A percentile compares a stretch with the other conserved stretches of the same genome.
These are phyloP conservation scores for Drosophila nr. perissopoda DNA, from an alignment of 2,888 invertebrate species.

Conservation along the genomic window DNA sequence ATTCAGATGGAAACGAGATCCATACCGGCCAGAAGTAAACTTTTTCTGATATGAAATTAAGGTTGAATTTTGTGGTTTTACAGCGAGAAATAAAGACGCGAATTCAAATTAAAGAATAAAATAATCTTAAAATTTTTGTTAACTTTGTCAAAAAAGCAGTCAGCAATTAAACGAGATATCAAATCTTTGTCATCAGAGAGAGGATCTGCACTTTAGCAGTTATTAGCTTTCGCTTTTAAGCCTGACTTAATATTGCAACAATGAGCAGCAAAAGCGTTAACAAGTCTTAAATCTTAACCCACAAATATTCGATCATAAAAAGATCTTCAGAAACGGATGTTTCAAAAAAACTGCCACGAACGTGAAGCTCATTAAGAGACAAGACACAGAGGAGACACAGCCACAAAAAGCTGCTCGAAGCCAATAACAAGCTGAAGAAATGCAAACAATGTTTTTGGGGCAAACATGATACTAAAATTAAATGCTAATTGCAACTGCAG, in stretches of 20 bases:
- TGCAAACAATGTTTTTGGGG: slow-evolving; percentile 52
- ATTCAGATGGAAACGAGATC: slow-evolving; percentile 27
- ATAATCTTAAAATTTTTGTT: too few species aligned
- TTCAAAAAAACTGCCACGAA: slow-evolving; percentile 46
- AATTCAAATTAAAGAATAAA: not conserved
- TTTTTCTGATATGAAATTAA: slow-evolving; percentile 30
- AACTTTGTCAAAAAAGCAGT: not conserved
- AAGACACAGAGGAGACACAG: slow-evolving; percentile 6
- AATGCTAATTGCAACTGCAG: slow-evolving; percentile 53
- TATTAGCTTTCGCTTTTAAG: slow-evolving; percentile 56
- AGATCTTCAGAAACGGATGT: slow-evolving; percentile 25
- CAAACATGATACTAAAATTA: slow-evolving; percentile 71
- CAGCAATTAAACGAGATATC: not conserved
- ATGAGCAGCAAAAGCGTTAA: slow-evolving; percentile 10
- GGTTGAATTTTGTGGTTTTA: slow-evolving; percentile 39
- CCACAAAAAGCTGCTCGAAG: not conserved
- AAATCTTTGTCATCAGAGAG: not conserved
- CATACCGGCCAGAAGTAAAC: slow-evolving; percentile 32
- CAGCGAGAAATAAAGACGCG: slow-evolving; percentile 23
- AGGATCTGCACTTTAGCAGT: slow-evolving; percentile 46
- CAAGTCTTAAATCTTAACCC: slow-evolving; percentile 24
- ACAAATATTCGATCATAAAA: slow-evolving; percentile 51
- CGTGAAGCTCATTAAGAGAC: slow-evolving; percentile 36
- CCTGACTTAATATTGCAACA: slow-evolving; percentile 10
- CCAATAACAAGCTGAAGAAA: slow-evolving; percentile 17